These are phyloP conservation scores for Oreochromis spilurus DNA, from an alignment of 2,113 vertebrate species.

Conservation along the genomic window DNA sequence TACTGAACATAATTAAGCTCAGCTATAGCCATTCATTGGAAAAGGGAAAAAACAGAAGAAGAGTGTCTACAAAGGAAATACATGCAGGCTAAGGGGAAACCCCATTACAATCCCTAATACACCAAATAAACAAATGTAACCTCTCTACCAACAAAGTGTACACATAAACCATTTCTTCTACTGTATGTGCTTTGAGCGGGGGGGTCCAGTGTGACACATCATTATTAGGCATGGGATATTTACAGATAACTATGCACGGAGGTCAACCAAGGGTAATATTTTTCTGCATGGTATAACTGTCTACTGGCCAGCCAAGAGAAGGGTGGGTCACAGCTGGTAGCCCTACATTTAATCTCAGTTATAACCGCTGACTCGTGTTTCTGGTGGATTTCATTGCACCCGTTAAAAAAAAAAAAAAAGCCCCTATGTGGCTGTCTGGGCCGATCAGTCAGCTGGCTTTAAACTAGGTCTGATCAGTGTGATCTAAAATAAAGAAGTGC, in stretches of 20 bases:
- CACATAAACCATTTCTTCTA: neutral
- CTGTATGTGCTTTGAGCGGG: neutral
- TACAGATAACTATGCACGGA: neutral
- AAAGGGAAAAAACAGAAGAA: neutral
- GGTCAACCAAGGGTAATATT: constrained; percentile 41
- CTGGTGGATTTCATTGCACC: constrained; percentile 44
- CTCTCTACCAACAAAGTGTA: neutral
- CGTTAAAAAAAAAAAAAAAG: constrained; percentile 27
- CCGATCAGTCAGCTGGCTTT: constrained; percentile 36
- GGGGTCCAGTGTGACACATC: neutral
- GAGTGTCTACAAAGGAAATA: neutral
- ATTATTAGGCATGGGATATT: constrained; percentile 8
- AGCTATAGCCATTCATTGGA: neutral
- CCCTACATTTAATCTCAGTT: constrained; percentile 21
- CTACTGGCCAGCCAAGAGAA: neutral
- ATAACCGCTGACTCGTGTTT: constrained; percentile 50
- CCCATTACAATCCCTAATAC: neutral
- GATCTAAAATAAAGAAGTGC: constrained; percentile 48
- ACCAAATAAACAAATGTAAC: neutral
- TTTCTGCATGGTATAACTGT: constrained; percentile 19
- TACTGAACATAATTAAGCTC: neutral
- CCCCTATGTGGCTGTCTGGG: constrained; percentile 34
- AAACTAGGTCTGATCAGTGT: constrained; percentile 21
- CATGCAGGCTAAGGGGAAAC: neutral
- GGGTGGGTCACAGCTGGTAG: constrained; percentile 34